These are phyloP conservation scores for Cotesia chilonis DNA, from an alignment of 1,140 invertebrate genomes.

Conservation along the genomic window DNA sequence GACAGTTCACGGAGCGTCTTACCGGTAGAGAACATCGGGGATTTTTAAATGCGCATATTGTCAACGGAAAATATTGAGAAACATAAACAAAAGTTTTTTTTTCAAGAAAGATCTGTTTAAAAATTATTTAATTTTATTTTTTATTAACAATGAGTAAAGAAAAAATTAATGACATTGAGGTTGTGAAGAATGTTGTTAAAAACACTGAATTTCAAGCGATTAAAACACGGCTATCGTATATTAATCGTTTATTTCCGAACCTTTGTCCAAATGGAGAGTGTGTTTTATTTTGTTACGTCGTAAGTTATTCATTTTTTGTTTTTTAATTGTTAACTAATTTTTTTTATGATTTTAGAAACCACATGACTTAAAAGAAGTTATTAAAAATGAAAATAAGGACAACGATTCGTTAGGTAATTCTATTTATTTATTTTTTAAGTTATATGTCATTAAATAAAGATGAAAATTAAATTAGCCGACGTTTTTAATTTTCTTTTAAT, in stretches of 20 bases:
- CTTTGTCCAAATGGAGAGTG: slow-evolving; percentile 23
- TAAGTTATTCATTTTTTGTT: slow-evolving; percentile 13
- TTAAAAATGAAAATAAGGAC: not conserved
- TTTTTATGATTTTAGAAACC: no score
- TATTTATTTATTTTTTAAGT: not conserved
- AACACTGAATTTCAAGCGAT: not conserved
- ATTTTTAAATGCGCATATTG: no score
- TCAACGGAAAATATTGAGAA: no score
- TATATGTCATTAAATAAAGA: not conserved
- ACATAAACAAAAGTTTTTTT: no score
- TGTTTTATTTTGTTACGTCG: slow-evolving; percentile 35
- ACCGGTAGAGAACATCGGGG: no score
- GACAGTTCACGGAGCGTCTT: no score
- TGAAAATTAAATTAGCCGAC: no score
- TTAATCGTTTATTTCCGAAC: slow-evolving; percentile 40
- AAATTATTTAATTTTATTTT: not conserved
- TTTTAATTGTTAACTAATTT: not conserved
- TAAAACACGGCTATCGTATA: slow-evolving; percentile 34
- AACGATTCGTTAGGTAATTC: not conserved
- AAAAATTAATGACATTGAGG: slow-evolving; percentile 1
- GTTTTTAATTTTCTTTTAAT: no score
- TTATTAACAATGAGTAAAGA: slow-evolving; percentile 2
- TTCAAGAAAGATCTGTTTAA: not conserved
- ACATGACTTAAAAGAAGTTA: not conserved
- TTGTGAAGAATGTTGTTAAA: not conserved